phyloP scores from a whole-genome alignment of 1,140 invertebrate genomes.

The Odontomachus brunneus region DNA sequence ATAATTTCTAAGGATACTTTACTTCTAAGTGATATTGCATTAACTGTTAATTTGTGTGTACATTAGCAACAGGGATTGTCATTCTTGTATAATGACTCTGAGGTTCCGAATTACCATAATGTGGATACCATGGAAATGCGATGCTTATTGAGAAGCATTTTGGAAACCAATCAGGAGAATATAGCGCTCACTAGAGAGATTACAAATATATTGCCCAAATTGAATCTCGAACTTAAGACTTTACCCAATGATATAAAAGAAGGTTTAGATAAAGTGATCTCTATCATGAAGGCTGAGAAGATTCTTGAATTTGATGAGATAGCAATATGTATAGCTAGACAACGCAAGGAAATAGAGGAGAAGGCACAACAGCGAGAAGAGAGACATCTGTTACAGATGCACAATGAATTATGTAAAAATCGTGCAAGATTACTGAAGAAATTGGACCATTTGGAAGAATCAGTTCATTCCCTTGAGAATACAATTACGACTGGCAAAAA shows the following conservation, averaged over 20 bases:
- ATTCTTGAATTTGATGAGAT: slow-evolving; percentile 74
- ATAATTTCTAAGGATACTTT: not conserved
- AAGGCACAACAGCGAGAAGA: slow-evolving; percentile 73
- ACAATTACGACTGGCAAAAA: slow-evolving; percentile 63
- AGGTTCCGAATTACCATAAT: slow-evolving; percentile 11
- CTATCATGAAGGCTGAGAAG: slow-evolving; percentile 73
- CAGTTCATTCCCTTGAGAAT: slow-evolving; percentile 65
- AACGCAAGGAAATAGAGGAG: slow-evolving; percentile 72
- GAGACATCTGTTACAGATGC: slow-evolving; percentile 71
- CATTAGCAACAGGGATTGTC: slow-evolving; percentile 24
- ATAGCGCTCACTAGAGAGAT: slow-evolving; percentile 73
- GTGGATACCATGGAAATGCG: slow-evolving; percentile 42
- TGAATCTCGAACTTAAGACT: slow-evolving; percentile 72
- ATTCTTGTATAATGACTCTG: slow-evolving; percentile 21
- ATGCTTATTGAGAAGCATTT: slow-evolving; percentile 69
- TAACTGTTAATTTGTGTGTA: not conserved
- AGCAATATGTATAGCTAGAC: slow-evolving; percentile 66
- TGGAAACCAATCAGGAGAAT: slow-evolving; percentile 77
- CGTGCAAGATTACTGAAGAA: slow-evolving; percentile 73
- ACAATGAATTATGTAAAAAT: slow-evolving; percentile 74
- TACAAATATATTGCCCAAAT: slow-evolving; percentile 61
- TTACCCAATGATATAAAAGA: slow-evolving; percentile 75
- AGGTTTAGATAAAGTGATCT: slow-evolving; percentile 70
- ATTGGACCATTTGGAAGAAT: slow-evolving; percentile 67
- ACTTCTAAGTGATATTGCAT: not conserved